phyloP scores from a whole-genome alignment of 2,113 vertebrate species.

The Mastomys coucha region DNA sequence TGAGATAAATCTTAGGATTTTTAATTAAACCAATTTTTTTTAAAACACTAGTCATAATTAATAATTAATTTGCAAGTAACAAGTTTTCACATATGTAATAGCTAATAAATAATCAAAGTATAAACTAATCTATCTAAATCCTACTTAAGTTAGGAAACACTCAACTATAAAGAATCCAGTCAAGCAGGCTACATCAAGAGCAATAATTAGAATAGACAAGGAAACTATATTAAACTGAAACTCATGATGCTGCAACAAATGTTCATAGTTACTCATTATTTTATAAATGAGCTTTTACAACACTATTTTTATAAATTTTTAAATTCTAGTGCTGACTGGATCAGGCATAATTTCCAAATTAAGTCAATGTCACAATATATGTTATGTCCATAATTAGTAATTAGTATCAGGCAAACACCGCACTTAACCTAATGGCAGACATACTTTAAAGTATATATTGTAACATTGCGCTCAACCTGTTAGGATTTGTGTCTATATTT shows the following conservation, averaged over 20 bases:
- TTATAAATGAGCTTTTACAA: constrained; percentile 23
- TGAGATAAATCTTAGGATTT: constrained; percentile 49
- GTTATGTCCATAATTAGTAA: not conserved
- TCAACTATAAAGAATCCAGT: constrained; percentile 49
- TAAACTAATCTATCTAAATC: constrained; percentile 44
- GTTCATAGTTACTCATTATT: constrained; percentile 33
- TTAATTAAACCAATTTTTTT: not conserved
- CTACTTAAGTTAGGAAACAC: constrained; percentile 46
- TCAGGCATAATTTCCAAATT: constrained; percentile 53
- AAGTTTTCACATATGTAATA: constrained; percentile 58
- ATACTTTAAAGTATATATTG: not conserved
- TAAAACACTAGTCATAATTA: not conserved
- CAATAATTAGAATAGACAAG: constrained; percentile 43
- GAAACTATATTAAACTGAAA: constrained; percentile 16
- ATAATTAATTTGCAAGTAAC: constrained; percentile 53
- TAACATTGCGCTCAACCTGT: not conserved
- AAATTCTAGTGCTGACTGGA: not conserved
- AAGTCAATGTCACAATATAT: constrained; percentile 42
- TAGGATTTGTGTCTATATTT: constrained; percentile 28
- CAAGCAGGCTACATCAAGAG: constrained; percentile 1
- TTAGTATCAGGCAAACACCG: not conserved
- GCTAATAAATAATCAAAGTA: constrained; percentile 61
- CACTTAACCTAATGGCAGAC: not conserved
- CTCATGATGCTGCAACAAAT: not conserved
- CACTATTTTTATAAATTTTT: constrained; percentile 34